Evolutionary conservation across 30 jellyfish, hydroid and myxozoan species (phyloP).

Genomic region (Phacellophora camtschatica): DNA sequence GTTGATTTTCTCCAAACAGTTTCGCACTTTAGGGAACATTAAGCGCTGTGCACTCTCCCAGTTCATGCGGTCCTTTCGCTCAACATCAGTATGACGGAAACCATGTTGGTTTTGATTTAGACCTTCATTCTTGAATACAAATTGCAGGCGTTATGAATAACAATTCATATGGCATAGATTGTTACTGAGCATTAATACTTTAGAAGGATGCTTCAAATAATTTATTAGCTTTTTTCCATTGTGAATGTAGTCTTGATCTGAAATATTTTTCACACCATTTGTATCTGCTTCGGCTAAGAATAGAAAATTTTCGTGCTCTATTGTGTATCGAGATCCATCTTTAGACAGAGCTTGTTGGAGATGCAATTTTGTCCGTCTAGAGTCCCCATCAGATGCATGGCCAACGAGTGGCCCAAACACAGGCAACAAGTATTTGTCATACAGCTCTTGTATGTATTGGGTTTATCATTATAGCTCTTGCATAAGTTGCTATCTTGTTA

Average conservation of each 20-base stretch:
- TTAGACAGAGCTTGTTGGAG: not conserved
- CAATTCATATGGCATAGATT: conserved; percentile 31
- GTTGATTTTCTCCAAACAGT: not conserved
- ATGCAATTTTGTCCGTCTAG: not conserved
- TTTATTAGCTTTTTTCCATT: not conserved
- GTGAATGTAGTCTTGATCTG: not conserved
- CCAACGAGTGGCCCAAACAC: conserved; percentile 16
- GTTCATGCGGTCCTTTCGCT: conserved; percentile 15
- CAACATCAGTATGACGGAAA: not conserved
- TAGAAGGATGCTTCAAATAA: conserved; percentile 13
- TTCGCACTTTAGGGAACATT: conserved; percentile 4
- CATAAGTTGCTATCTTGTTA: conserved; percentile 5
- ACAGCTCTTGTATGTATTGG: not conserved
- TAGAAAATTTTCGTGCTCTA: not conserved
- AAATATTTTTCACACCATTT: not conserved
- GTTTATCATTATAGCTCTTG: conserved; percentile 24
- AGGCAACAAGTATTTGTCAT: conserved; percentile 21
- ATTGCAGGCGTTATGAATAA: conserved; percentile 10
- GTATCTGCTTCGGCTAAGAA: not conserved
- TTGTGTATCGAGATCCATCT: not conserved
- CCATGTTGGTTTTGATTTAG: not conserved
- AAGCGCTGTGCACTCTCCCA: conserved; percentile 32
- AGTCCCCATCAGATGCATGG: not conserved
- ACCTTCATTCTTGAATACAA: not conserved
- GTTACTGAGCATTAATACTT: not conserved